These are phyloP conservation scores for Cercopithecus diana DNA, from an alignment of 2,797 vertebrate species.

Conservation along the genomic window DNA sequence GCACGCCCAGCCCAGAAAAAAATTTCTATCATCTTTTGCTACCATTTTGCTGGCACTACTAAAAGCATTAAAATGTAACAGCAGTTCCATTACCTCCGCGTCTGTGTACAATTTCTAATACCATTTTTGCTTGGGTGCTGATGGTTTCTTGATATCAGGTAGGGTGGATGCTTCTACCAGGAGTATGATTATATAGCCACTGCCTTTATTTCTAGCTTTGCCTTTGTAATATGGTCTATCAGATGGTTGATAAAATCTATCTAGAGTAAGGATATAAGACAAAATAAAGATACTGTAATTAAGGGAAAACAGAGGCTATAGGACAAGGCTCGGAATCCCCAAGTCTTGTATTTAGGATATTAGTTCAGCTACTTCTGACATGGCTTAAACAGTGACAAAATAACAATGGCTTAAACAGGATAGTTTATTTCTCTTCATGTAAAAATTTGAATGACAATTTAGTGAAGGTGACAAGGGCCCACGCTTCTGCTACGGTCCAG, in stretches of 20 bases:
- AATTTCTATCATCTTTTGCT: neutral
- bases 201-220: neutral
- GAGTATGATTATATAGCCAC: neutral
- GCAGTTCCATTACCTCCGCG: neutral
- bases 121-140: neutral
- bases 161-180: neutral
- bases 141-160: neutral
- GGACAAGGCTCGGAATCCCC: neutral
- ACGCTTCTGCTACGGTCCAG: neutral
- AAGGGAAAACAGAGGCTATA: neutral
- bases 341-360: conserved; percentile 12
- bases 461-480: neutral
- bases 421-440: neutral
- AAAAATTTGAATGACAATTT: neutral
- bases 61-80: neutral
- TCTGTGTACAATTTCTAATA: neutral
- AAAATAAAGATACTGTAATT: neutral
- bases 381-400: neutral
- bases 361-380: neutral
- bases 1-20: neutral
- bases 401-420: neutral
- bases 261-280: conserved; percentile 16
- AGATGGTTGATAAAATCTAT: neutral
- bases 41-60: neutral
- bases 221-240: neutral